Evolutionary conservation across 2,113 vertebrate species (phyloP), one percentile per base, ranked within the genome.

Genomic region (Cnemophilus loriae): DNA sequence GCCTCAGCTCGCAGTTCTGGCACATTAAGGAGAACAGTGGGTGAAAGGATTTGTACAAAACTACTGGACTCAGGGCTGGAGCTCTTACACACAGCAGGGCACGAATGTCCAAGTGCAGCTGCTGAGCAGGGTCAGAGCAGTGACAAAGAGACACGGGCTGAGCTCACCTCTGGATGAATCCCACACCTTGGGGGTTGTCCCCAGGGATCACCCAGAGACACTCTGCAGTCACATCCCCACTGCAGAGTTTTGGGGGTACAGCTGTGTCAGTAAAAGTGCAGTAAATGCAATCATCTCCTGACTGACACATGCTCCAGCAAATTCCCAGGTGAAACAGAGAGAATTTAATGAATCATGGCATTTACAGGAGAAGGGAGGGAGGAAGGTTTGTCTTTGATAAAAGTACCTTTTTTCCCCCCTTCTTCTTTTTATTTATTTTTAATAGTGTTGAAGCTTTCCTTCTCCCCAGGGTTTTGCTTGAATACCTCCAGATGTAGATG

Each of bases 391-490:
- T 24, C 53, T 85, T 79, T 75, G 30, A 82, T n/a, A 56, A 59
- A 92, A 55, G 2, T 5, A 28, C 4, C 5, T 70, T 52, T 33
- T 32, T 21, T 4, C 8, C 13, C 1, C 1, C 19, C n/a, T 14
- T 16, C 23, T 37, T 71, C 20, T 61, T 44, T 57, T 10, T 33
- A 46, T 60, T 84, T 47, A 30, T 35, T 56, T 57, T 41, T 59
- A 76, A 37, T 30, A 61, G 9, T 14, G 30, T 9, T 61, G 52
- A 84, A 84, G 27, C 32, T 76, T 87, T 83, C 23, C 55, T 68
- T 90, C 49, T 89, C 32, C 61, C 24, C 23, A 87, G 28, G 46
- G 41, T 28, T 79, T 64, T 73, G 37, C 46, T 39, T 57, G 28
- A 88, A 55, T 22, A 60, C 32, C 78, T 93, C 50, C 57, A 52